Evolutionary conservation across 2,113 vertebrate species (phyloP).

Genomic region (Spilogale gracilis): DNA sequence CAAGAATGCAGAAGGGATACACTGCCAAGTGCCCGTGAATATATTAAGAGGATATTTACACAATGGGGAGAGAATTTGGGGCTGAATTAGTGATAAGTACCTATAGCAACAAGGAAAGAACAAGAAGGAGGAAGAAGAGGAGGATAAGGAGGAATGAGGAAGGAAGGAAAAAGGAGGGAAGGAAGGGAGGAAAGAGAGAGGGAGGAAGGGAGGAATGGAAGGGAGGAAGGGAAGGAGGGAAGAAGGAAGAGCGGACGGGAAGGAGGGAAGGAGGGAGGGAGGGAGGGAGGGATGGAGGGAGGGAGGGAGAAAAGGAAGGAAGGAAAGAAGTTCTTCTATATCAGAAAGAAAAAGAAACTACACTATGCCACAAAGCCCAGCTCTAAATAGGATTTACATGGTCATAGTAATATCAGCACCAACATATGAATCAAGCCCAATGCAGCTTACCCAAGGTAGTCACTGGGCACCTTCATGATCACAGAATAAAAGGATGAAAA

Average conservation of each 20-base stretch:
- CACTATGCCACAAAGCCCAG: background rate
- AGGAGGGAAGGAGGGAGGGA: accelerated
- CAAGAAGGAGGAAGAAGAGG: background rate
- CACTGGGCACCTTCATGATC: background rate
- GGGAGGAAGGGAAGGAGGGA: background rate
- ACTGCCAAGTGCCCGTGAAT: background rate
- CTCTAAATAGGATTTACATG: background rate
- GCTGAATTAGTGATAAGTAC: background rate
- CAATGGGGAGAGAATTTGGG: background rate
- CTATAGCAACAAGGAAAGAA: background rate
- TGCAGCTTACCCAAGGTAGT: background rate
- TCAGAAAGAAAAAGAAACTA: background rate
- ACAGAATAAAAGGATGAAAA: background rate
- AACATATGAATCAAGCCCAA: background rate
- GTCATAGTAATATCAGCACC: background rate
- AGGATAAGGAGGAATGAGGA: background rate
- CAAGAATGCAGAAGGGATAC: background rate
- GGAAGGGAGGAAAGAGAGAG: background rate
- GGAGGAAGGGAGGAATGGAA: accelerated
- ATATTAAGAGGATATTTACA: background rate
- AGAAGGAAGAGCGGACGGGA: accelerated
- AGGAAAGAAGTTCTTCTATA: accelerated
- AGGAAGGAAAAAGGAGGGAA: background rate
- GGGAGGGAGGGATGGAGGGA: accelerated
- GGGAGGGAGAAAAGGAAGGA: accelerated